Base-by-base conservation (phyloP, 2,797 vertebrate genomes). In the Aldrovandia affinis region DNA sequence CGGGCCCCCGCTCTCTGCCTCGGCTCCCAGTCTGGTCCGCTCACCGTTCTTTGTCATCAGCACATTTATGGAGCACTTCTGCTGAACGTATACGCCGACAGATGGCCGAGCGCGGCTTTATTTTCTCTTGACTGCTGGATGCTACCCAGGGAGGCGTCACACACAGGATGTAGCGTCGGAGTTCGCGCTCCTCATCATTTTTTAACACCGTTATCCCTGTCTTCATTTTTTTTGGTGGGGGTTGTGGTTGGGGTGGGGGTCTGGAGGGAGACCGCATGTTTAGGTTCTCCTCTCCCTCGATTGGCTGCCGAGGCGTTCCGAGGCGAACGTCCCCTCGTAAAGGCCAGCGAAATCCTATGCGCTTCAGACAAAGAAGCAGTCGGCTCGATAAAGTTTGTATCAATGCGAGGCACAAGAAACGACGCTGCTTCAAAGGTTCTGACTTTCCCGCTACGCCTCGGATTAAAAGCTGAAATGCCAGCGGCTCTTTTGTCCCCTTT, bases 51-150 rank as follows among this genome's bases (percentile, higher is more conserved):
- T n/a, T 52, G 78, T 28, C 44, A 68, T 65, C 81, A 63, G 10
- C 59, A 55, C 63, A 73, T 73, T 50, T 50, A 82, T 82, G 7
- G 12, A 55, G 81, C 47, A 2, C 47, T 25, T 36, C 47, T 52
- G 22, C 54, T 81, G 78, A 59, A 54, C 22, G 82, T 87, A 77
- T 85, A 78, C 83, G 80, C 86, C 86, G 87, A 87, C 88, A 89
- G 89, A 88, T 88, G 86, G 84, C 44, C 81, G 20, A 47, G 70
- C 50, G 85, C 80, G 75, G 84, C 85, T 86, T 87, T 89, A 81
- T 85, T 88, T 84, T 44, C 44, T 30, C 18, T 54, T 55, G 2
- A 77, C 81, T 73, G 84, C 83, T 86, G 82, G 83, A 75, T 55
- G 25, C 78, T 78, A 75, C 77, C 85, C 79, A 86, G 83, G 81